Evolutionary conservation across 2,888 invertebrate genomes (phyloP).

Genomic region (Pinctada fucata): DNA sequence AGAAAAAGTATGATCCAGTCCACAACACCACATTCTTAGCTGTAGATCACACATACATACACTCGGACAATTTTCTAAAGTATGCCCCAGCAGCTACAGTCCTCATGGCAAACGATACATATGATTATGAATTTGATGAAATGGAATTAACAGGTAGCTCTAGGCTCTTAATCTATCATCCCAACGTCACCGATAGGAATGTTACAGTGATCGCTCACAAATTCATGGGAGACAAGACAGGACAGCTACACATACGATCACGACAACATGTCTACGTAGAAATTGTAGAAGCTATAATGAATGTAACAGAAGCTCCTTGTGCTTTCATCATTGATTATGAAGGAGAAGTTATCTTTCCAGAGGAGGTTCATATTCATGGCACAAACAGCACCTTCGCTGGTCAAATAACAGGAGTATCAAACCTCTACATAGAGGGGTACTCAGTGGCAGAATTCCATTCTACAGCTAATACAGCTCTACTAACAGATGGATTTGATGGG

Average conservation of each 20-base stretch:
- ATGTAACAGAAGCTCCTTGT: constrained; percentile 65
- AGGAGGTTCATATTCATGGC: constrained; percentile 65
- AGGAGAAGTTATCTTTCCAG: constrained; percentile 61
- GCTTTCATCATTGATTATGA: constrained; percentile 60
- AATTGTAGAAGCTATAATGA: constrained; percentile 59
- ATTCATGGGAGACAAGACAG: constrained; percentile 66
- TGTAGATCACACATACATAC: constrained; percentile 62
- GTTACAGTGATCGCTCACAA: constrained; percentile 56
- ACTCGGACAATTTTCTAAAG: constrained; percentile 54
- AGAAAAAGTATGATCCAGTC: constrained; percentile 62
- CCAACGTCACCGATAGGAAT: constrained; percentile 40
- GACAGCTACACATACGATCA: constrained; percentile 55
- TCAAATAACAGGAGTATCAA: constrained; percentile 55
- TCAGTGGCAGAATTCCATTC: constrained; percentile 55
- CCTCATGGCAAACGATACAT: constrained; percentile 53
- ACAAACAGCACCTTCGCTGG: constrained; percentile 62
- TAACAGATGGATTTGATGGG: constrained; percentile 53
- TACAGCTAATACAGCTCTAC: constrained; percentile 60
- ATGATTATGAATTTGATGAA: constrained; percentile 62
- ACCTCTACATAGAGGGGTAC: constrained; percentile 57
- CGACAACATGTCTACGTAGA: constrained; percentile 62
- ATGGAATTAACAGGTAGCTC: constrained; percentile 62
- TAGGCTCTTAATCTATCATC: constrained; percentile 57
- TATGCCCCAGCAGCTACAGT: constrained; percentile 59
- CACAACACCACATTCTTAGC: constrained; percentile 61